Evolutionary conservation across 2,113 vertebrate genomes (phyloP), one percentile per base, ranked within the genome.

Genomic region (Seriola aureovittata): DNA sequence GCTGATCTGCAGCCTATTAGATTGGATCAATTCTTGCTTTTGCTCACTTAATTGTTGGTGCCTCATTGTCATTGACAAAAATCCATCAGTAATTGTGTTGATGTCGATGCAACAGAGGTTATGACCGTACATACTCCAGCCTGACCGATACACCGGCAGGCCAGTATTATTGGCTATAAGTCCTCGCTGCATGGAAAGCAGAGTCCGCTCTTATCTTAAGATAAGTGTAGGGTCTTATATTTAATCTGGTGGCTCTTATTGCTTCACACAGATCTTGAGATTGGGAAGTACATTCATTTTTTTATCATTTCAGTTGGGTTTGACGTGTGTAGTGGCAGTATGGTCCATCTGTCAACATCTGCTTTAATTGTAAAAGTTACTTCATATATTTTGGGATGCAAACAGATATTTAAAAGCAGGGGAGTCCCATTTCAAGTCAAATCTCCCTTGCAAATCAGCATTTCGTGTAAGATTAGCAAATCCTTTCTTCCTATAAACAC

Each of bases 21-120:
- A 84, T 57, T 58, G 68, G 69, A 93, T 93, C 84, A 63, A 90
- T 93, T 76, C 71, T 79, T 50, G 65, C 48, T 86, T 86, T 46
- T 82, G 69, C 68, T 85, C 66, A 5, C 58, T 66, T 87, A 86
- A 85, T 84, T 91, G 75, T 85, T 13, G 54, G 50, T n/a, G 62
- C 63, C 78, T 89, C 72, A 84, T 87, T 91, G 81, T 88, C 89
- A 86, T 88, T 90, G 90, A 86, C 62, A 68, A 74, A 88, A 74
- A 63, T 73, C 71, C 32, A 69, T 71, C 52, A 60, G 50, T 81
- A 69, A 68, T 72, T 73, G 70, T 50, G 63, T 70, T 72, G 70
- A 55, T 66, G 57, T 63, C 71, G 64, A 14, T 70, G 36, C 25
- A 57, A 64, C 48, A 29, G 64, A 80, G 83, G 64, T 80, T 70